Evolutionary conservation across 2,888 invertebrate species (phyloP), one percentile per base, ranked within the genome.

Genomic region (Hydriomena furcata): DNA sequence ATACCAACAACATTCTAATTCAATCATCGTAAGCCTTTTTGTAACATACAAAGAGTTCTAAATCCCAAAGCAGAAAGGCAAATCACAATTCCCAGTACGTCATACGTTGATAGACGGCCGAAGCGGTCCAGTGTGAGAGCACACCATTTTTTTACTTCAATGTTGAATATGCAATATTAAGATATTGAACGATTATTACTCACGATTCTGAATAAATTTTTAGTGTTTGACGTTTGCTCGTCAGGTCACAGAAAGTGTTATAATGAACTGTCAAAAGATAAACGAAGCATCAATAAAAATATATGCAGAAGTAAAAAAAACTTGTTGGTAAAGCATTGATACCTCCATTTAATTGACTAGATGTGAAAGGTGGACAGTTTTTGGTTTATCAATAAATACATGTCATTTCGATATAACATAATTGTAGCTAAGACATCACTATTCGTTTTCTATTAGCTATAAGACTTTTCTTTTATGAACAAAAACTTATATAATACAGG

Each of bases 101-200:
- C 87, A 86, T 84, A 80, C 77, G 81, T 79, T 87, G 89, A 89
- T 88, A 86, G 89, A 89, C 87, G 83, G 84, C 78, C 76, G 61
- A 70, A 74, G 77, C 77, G 70, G 76, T 71, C 72, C 73, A 66
- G 73, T 74, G 81, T 79, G 81, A 80, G 84, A 76, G 75, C 62
- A 66, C 58, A 61, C 55, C 52, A 66, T 67, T 71, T 72, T 82
- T 82, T 82, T 61, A 59, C 61, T 62, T 77, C 69, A 76, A 73
- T 76, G 71, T 81, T 76, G 68, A 79, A 81, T 82, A 84, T 74
- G 86, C 79, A 82, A 83, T 82, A 82, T 84, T 74, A 83, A 83
- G 78, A 84, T 87, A 88, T 88, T 88, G 86, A 86, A 77, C 73
- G 79, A 82, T 82, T 81, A 82, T 86, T 81, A 82, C 81, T 82